phyloP scores from a whole-genome alignment of 1,140 invertebrate genomes.

The Ceratoteleas bidentatus region DNA sequence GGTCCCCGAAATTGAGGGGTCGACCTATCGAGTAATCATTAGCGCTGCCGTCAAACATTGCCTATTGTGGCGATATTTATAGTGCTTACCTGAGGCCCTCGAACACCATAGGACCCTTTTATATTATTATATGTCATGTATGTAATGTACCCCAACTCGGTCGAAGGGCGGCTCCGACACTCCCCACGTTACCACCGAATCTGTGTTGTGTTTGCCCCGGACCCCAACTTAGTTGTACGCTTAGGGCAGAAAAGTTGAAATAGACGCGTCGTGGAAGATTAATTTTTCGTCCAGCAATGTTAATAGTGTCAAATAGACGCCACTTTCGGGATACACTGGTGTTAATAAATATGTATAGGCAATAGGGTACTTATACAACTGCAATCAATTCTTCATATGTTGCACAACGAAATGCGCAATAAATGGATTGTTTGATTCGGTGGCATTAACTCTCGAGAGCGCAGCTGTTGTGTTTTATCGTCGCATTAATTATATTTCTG shows the following conservation, averaged over 20 bases:
- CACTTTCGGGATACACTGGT: constrained; percentile 38
- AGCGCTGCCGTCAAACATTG: constrained; percentile 60
- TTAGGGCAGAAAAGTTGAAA: constrained; percentile 46
- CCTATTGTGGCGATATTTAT: constrained; percentile 62
- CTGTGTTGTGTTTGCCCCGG: constrained; percentile 43
- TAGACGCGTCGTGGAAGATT: constrained; percentile 49
- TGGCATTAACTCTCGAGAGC: constrained; percentile 4
- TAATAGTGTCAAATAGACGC: constrained; percentile 59
- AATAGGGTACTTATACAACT: constrained; percentile 20
- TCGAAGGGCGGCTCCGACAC: constrained; percentile 52
- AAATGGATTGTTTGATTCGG: neutral
- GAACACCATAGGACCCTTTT: constrained; percentile 46
- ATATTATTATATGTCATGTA: constrained; percentile 53
- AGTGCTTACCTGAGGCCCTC: constrained; percentile 59
- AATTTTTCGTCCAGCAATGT: constrained; percentile 51
- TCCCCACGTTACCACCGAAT: constrained; percentile 56
- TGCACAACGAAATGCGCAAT: neutral
- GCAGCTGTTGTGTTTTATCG: constrained; percentile 18
- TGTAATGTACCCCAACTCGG: constrained; percentile 46
- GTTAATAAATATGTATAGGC: constrained; percentile 49
- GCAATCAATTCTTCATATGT: constrained; percentile 17
- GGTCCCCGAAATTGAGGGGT: constrained; percentile 44
- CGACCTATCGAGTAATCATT: constrained; percentile 60
- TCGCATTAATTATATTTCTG: constrained; percentile 2
- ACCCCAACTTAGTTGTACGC: constrained; percentile 42